Evolutionary conservation across 2,888 invertebrate genomes (phyloP), one percentile per base, ranked within the genome.

Genomic region (Melipona bicolor): DNA sequence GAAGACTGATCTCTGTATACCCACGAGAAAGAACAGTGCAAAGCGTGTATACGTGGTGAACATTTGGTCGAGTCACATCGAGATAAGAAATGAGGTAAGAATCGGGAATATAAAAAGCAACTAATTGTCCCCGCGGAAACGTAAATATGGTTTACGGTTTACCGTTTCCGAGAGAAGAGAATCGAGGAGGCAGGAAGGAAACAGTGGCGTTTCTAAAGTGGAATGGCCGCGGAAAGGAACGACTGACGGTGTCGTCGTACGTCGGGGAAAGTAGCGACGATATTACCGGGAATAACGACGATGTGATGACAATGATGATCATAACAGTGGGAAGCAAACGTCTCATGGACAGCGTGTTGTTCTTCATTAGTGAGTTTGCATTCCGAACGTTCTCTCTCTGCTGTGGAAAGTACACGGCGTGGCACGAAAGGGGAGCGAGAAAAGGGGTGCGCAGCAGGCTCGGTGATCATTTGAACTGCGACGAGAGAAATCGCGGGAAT

Each of bases 251-350:
- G 68, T 73, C 70, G 67, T 32, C 77, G 71, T 13, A 21, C 69
- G 54, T 65, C 36, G 36, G 9, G 2, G n/a, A 5, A 9, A 17
- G 73, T 52, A 69, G 71, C 69, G 62, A 84, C 80, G 76, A 83
- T 87, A 89, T 91, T 88, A 83, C 84, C 71, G 73, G 77, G 87
- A 83, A 83, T 89, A 88, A 90, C 87, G 89, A 91, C 91, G 87
- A 89, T n/a, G n/a, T 90, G 86, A 88, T 89, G 87, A 89, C 90
- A 89, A 91, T 91, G 32, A 32, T 3, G 32, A 32, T 91, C 81
- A 84, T 89, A 92, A 92, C 88, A 82, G 89, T 84, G 77, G 77
- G 85, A 86, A 80, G 85, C 85, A n/a, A 88, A 89, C 89, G 87
- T 88, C 75, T 81, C 81, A 67, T 81, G 86, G 87, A 91, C 92